Conservation (phyloP, 2,113 vertebrate genomes). For the Hylia prasina region DNA sequence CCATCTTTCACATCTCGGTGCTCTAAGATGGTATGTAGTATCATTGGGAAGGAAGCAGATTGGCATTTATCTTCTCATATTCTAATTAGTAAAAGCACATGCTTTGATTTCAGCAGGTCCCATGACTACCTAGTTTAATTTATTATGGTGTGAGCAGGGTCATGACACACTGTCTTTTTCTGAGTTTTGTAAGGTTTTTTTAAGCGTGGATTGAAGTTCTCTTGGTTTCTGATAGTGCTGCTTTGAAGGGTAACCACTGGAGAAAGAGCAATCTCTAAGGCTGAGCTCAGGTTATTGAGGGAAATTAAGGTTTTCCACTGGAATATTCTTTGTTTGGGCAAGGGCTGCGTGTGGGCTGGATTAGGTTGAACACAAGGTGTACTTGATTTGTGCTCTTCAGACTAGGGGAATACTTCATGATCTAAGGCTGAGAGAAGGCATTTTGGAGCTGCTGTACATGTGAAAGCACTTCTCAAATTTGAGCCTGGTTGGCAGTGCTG, state of each 20-base stretch:
- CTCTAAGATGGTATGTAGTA: rapidly evolving
- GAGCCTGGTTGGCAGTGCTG: neutral
- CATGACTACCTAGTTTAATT: neutral
- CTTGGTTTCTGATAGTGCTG: neutral
- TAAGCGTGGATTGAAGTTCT: neutral
- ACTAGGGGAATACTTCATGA: neutral
- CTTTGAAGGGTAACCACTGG: neutral
- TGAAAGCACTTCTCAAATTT: neutral
- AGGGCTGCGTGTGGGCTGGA: neutral
- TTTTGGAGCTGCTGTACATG: neutral
- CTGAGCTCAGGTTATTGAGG: neutral
- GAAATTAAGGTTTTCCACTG: neutral
- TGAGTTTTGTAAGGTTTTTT: neutral
- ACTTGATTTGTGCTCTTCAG: neutral
- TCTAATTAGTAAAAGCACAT: neutral
- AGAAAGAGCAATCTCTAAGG: neutral
- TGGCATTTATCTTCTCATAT: neutral
- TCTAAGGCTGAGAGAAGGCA: neutral
- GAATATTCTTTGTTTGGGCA: neutral
- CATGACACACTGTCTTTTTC: neutral
- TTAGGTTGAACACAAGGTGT: neutral
- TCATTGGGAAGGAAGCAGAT: neutral
- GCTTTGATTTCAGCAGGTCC: neutral
- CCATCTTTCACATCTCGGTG: neutral
- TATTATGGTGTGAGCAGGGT: neutral